Conservation (phyloP, 2,113 vertebrate species). For the Pycnonotus jocosus region DNA sequence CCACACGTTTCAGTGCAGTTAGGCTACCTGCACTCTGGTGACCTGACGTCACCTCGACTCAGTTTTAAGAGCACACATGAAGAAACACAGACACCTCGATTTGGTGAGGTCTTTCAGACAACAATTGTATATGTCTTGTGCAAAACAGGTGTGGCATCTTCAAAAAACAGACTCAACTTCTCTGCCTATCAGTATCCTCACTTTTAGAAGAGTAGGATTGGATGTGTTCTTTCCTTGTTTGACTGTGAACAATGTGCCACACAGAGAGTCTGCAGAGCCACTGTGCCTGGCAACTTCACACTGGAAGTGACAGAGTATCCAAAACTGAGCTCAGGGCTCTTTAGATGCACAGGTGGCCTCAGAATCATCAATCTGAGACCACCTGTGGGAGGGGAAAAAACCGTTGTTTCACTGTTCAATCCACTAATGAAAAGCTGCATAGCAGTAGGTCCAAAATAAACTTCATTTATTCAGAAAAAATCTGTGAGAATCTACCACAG, state of each 20-base stretch:
- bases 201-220: background rate
- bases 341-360: background rate
- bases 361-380: background rate
- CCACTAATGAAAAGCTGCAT: background rate
- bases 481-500: background rate
- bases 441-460: background rate
- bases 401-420: rapidly evolving
- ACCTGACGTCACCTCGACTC: background rate
- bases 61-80: background rate
- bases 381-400: background rate
- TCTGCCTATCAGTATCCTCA: background rate
- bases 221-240: background rate
- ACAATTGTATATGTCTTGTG: background rate
- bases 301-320: background rate
- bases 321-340: background rate
- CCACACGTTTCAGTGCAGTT: background rate
- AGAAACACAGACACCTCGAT: background rate
- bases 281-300: background rate
- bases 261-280: background rate
- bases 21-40: background rate
- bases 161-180: background rate
- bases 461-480: background rate
- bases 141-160: background rate
- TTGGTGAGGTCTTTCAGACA: background rate
- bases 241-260: background rate